Evolutionary conservation across 2,113 vertebrate species (phyloP), one percentile per base, ranked within the genome.

Genomic region (Ageneiosus marmoratus): DNA sequence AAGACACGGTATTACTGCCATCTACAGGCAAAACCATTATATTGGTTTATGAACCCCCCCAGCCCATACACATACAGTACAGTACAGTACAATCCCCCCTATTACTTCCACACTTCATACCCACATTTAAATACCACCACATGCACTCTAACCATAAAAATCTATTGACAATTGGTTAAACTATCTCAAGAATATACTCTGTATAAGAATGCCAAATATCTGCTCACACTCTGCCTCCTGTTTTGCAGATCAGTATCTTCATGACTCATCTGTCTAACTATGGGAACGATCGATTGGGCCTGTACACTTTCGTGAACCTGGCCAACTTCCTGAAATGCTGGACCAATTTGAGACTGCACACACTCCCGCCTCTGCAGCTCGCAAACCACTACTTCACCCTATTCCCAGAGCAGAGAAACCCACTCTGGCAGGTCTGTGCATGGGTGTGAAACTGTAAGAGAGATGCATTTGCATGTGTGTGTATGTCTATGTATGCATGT

Each of bases 251-350:
- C 74, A 98, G 97, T 90, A 96, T 99, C 92, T 99, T 98, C 90
- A 99, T 99, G 97, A 99, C 97, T 4, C 97, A 99, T 91, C 89
- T 99, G 87, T 98, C 97, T 1, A 99, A 99, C 91, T 99, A 99
- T 0, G 98, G 98, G 18, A 99, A 99, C 0, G 98, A 99, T 86
- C 96, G 96, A 8, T 92, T 99, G 90, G 97, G 97, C 9, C 90
- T 98, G 4, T 98, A 99, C 89, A 98, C 97, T 0, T 99, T 99
- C 48, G 96, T 96, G 56, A 97, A 98, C 81, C 92, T 99, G 91
- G 96, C 96, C 84, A 97, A 96, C 88, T 99, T 99, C 78, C 91
- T 98, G 48, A 95, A 93, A 51, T 96, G 95, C 27, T 98, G 97
- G 96, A 98, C 97, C 27, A 97, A 97, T 90, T 92, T 99, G 85